These are phyloP conservation scores for Apis cerana DNA, from an alignment of 1,140 invertebrate genomes.

Conservation along the genomic window DNA sequence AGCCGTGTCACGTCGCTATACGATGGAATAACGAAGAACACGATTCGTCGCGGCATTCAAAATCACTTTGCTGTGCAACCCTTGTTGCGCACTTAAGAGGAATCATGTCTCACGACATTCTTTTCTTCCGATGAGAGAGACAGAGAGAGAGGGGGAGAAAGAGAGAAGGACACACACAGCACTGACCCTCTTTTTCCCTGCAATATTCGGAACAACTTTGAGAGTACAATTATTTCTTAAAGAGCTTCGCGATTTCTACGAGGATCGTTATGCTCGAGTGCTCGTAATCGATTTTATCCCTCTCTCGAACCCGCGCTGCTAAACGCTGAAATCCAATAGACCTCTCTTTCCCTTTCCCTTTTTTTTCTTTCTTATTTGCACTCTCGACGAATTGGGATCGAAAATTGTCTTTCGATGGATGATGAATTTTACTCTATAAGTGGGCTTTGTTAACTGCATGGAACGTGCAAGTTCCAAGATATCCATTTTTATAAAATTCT, in stretches of 20 bases:
- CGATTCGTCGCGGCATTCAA: slow-evolving; percentile 32
- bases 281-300: background rate
- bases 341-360: no score
- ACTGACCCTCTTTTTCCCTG: background rate
- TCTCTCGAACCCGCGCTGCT: background rate
- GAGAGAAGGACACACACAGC: background rate
- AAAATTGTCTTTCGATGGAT: background rate
- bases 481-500: no score
- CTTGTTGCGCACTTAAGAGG: background rate
- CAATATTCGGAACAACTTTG: background rate
- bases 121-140: background rate
- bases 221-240: slow-evolving; percentile 9
- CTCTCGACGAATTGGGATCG: background rate
- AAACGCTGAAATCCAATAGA: background rate
- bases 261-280: slow-evolving; percentile 3
- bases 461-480: no score
- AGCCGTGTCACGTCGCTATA: slow-evolving; percentile 28
- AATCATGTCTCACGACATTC: background rate
- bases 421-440: background rate
- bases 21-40: slow-evolving; percentile 25
- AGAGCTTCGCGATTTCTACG: background rate
- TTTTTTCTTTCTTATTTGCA: background rate
- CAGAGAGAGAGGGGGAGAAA: background rate
- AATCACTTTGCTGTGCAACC: slow-evolving; percentile 11
- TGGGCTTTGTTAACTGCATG: background rate